phyloP scores from a whole-genome alignment of 2,113 vertebrate genomes.

The Oncorhynchus tshawytscha region DNA sequence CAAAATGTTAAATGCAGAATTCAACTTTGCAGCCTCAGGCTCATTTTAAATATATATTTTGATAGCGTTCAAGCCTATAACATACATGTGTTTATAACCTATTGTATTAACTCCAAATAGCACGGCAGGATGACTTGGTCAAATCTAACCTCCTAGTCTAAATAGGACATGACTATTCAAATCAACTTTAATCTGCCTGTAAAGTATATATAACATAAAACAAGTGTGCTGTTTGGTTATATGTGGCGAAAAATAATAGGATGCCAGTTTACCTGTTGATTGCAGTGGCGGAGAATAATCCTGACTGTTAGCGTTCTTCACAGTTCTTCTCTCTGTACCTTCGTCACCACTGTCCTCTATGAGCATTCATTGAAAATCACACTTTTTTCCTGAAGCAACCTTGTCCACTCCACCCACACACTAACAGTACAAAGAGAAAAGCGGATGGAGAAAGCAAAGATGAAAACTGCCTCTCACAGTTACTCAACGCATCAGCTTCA shows the following conservation, averaged over 20 bases:
- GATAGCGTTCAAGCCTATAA: too few relatives aligned
- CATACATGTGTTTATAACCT: too few relatives aligned
- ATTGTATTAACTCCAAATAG: too few relatives aligned
- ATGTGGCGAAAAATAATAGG: background rate
- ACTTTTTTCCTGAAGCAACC: constrained; percentile 33
- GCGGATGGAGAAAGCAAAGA: background rate
- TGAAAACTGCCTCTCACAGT: background rate
- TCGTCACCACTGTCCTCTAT: constrained; percentile 2
- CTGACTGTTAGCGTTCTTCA: background rate
- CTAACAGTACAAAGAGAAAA: constrained; percentile 11
- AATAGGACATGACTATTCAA: too few relatives aligned
- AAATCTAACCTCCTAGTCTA: too few relatives aligned
- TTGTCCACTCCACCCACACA: constrained; percentile 40
- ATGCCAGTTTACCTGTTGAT: constrained; percentile 37
- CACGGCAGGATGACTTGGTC: too few relatives aligned
- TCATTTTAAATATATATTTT: too few relatives aligned
- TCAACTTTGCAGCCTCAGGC: too few relatives aligned
- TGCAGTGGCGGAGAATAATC: constrained; percentile 2
- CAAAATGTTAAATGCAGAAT: too few relatives aligned
- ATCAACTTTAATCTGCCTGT: background rate
- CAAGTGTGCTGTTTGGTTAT: background rate
- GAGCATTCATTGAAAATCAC: constrained; percentile 32
- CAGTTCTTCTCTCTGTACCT: background rate
- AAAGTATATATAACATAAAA: background rate
- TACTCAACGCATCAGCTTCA: background rate